phyloP scores from a whole-genome alignment of 2,888 invertebrate species.

The Polyommatus icarus region DNA sequence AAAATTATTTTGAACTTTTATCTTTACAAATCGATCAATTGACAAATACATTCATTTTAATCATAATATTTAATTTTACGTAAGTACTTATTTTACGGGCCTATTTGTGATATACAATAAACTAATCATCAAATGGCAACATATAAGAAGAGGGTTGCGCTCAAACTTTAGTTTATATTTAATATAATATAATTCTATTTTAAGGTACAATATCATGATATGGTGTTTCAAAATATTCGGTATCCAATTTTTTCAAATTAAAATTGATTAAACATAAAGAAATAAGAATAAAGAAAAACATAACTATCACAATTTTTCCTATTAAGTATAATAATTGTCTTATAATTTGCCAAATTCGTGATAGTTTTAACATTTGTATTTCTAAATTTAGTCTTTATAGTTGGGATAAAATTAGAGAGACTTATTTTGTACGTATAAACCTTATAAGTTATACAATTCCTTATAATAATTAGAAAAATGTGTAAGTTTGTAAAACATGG shows the following conservation, averaged over 20 bases:
- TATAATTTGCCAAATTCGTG: not conserved
- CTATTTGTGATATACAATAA: not conserved
- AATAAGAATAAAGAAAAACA: not conserved
- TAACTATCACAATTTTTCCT: not conserved
- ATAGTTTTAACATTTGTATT: not conserved
- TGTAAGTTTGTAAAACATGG: too few species aligned
- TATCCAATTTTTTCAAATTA: not conserved
- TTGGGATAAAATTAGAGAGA: slow-evolving; percentile 6
- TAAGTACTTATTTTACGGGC: not conserved
- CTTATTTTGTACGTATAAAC: slow-evolving; percentile 3
- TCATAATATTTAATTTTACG: not conserved
- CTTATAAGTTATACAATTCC: not conserved
- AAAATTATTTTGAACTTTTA: not conserved
- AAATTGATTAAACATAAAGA: not conserved
- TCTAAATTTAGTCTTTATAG: not conserved
- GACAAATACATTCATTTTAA: not conserved
- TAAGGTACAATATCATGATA: not conserved
- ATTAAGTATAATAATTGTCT: not conserved
- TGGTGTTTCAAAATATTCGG: not conserved
- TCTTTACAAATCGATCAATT: not conserved
- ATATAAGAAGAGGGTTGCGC: not conserved
- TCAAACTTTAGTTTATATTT: not conserved
- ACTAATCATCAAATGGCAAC: not conserved
- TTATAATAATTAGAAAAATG: not conserved
- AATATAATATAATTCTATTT: not conserved